phyloP scores from a whole-genome alignment of 2,797 vertebrate species.

The Synanceia verrucosa region DNA sequence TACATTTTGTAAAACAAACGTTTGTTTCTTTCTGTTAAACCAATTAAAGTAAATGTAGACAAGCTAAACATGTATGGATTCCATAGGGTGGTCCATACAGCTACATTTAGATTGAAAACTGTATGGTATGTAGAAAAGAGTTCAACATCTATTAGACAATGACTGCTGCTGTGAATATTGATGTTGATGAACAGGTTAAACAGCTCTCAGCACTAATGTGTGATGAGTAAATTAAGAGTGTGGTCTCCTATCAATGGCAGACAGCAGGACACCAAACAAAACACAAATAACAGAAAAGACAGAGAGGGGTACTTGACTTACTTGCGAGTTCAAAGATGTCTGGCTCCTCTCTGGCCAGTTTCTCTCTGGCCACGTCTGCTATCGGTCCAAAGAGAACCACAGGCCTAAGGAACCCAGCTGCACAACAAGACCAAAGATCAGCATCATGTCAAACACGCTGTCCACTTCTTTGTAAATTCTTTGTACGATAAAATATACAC shows the following conservation, averaged over 20 bases:
- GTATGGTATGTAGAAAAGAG: neutral
- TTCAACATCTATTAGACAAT: constrained; percentile 1
- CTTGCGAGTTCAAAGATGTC: constrained; percentile 96
- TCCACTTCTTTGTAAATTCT: neutral
- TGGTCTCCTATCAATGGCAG: neutral
- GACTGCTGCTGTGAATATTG: constrained; percentile 3
- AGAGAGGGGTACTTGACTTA: constrained; percentile 77
- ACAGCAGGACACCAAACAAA: neutral
- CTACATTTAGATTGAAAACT: neutral
- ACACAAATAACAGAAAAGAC: too few species aligned
- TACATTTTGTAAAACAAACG: neutral
- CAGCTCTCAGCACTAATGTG: constrained; percentile 2
- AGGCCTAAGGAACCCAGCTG: constrained; percentile 97
- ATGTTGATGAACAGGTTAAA: constrained; percentile 7
- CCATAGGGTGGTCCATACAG: neutral
- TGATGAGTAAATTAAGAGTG: constrained; percentile 6
- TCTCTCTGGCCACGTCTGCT: constrained; percentile 94
- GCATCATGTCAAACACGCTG: neutral
- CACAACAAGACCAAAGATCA: constrained; percentile 17
- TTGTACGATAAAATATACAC: neutral
- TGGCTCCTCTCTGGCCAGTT: constrained; percentile 93
- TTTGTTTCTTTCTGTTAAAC: neutral
- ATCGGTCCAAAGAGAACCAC: constrained; percentile 98
- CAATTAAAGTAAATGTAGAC: neutral
- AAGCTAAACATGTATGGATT: neutral